Conservation (phyloP, 1,140 invertebrate species). For the Colletes latitarsis region DNA sequence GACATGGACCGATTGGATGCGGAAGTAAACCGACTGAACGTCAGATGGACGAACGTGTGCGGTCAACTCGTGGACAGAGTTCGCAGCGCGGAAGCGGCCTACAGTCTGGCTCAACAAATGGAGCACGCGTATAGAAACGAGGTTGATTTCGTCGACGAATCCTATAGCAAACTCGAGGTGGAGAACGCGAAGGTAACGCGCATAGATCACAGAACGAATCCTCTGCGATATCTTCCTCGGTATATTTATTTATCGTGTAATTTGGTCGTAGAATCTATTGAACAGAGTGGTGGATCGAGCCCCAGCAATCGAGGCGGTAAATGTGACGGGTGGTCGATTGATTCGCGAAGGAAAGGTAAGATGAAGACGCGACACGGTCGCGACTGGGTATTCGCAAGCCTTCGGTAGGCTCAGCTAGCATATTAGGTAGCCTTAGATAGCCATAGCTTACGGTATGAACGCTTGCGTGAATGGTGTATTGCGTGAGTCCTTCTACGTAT, state of each 20-base stretch:
- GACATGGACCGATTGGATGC: conserved; percentile 97
- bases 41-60: conserved; percentile 95
- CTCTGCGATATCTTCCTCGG: no score
- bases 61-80: conserved; percentile 94
- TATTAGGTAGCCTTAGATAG: conserved; percentile 63
- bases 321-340: conserved; percentile 95
- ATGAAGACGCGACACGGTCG: conserved; percentile 42
- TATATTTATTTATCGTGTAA: no score
- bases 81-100: conserved; percentile 92
- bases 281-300: conserved; percentile 94
- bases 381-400: conserved; percentile 42
- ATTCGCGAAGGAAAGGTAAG: conserved; percentile 99
- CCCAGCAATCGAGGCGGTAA: conserved; percentile 96
- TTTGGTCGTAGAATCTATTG: conserved; percentile 89
- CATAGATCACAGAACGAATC: background rate
- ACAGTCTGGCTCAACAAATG: conserved; percentile 92
- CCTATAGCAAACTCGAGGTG: conserved; percentile 88
- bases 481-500: conserved; percentile 54
- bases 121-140: conserved; percentile 92
- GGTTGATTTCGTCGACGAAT: conserved; percentile 92
- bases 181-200: conserved; percentile 88
- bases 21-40: conserved; percentile 93
- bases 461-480: conserved; percentile 62
- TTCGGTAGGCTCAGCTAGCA: conserved; percentile 46
- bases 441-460: conserved; percentile 67